Percentiles rank a stretch among this genome's conserved stretches.
Conservation (phyloP, 1,140 invertebrate genomes). For the Drosophila lacteicornis region DNA sequence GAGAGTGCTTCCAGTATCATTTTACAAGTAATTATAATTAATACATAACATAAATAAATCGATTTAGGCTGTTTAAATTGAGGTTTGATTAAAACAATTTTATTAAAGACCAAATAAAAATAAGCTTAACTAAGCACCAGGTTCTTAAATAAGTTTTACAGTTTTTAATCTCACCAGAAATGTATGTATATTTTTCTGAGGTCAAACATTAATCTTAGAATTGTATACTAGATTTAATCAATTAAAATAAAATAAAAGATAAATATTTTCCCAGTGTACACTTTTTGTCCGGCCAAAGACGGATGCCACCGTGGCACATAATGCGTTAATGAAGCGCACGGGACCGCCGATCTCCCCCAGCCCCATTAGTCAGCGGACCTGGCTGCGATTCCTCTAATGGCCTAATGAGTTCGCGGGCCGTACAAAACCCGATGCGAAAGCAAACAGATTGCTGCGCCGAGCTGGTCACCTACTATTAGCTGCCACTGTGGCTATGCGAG, state of each 20-base stretch:
- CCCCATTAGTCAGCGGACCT: constrained; percentile 27
- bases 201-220: no score
- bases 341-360: constrained; percentile 14
- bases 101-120: no score
- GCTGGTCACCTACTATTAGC: constrained; percentile 25
- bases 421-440: constrained; percentile 40
- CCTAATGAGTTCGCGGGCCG: constrained; percentile 54
- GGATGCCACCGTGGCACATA: constrained; percentile 45
- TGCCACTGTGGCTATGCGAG: background rate
- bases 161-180: no score
- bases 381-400: constrained; percentile 51
- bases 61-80: no score
- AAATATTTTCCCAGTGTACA: background rate
- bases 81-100: no score
- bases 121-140: no score
- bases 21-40: no score
- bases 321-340: constrained; percentile 63
- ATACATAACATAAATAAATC: no score
- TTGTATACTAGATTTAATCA: no score
- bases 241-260: no score
- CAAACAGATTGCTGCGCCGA: constrained; percentile 35
- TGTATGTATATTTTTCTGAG: no score
- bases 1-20: background rate
- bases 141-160: no score
- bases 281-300: constrained; percentile 31